Evolutionary conservation across 2,113 vertebrate genomes (phyloP), one percentile per base, ranked within the genome.

Genomic region (Etheostoma spectabile): DNA sequence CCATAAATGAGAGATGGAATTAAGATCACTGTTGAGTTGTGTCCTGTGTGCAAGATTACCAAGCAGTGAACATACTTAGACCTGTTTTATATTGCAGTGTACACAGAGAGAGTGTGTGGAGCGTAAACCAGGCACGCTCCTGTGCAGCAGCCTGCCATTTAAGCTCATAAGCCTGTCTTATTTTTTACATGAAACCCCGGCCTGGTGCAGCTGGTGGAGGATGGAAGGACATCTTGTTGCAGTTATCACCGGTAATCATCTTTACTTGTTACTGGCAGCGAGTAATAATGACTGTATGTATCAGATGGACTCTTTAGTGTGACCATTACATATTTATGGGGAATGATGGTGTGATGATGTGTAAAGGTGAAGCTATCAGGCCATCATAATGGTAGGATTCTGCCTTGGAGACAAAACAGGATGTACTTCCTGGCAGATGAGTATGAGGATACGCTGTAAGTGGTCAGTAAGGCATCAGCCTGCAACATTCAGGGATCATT

Each of bases 281-380:
- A 75, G 65, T 67, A 30, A 63, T 86, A 77, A 85, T 46, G 24
- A 52, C 52, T 22, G 13, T n/a, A 46, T 68, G 71, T 60, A 60
- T 70, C 42, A 51, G 42, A 89, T 76, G 0, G 52, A 75, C 65
- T 76, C 79, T 77, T 78, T 68, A 78, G 76, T 73, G 65, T 66
- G 74, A 81, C 22, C 77, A 87, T 88, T 88, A 85, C 51, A 68
- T 88, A 91, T 88, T 91, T 70, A 85, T 85, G 62, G 75, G 73
- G 45, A 53, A 74, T 63, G 81, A 66, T 64, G 51, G 35, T 30
- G 55, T 24, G 13, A 81, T 79, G 61, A 77, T 49, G 77, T 21
- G 59, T 27, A 64, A 78, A 84, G 60, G 72, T 4, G 45, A 88
- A 67, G 63, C 56, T 62, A 65, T 67, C 73, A 59, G 63, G 19